Base-by-base conservation (phyloP, 2,797 vertebrate species). In the Hipposideros larvatus region DNA sequence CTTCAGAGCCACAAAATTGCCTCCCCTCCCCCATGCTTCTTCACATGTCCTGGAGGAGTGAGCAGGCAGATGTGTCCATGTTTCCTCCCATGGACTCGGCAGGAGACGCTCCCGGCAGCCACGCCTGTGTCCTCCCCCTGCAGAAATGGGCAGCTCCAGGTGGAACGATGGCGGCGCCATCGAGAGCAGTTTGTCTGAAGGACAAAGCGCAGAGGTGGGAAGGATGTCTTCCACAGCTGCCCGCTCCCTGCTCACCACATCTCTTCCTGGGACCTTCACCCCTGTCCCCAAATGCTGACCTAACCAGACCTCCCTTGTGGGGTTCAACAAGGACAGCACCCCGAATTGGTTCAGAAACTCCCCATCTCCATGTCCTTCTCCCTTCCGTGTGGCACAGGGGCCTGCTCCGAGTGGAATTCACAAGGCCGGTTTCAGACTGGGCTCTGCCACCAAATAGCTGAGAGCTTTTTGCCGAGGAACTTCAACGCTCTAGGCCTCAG, bases 1-100 rank as follows among this genome's bases (percentile, higher is more conserved):
- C 74, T 95, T 91, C 66, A 65, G 96, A 87, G 82, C 51, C 41
- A 15, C 21, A 78, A 16, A 0, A 0, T 1, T 4, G 2, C 15
- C 53, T 85, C 96, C 2, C 70, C 89, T 92, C 53, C 87, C 96
- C 2, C 70, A 88, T 90, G 65, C 15, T 75, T 92, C 19, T 13
- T 22, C 71, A 10, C 63, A 34, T 1, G 10, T 0, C 59, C 84
- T 53, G 14, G 34, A 16, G 48, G 46, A 18, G 2, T 1, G 3
- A 1, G 26, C 14, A 2, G 63, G 37, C 55, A 41, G 57, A 53
- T 34, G 24, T 7, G 26, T 18, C 70, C 74, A 13, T 18, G 10
- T 18, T 19, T 70, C 7, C n/a, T 71, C 21, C 31, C 9, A 16
- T 8, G 0, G 16, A 10, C 48, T 51, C n/a, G 4, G 43, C n/a